Percentiles rank a stretch among this genome's conserved stretches.
phyloP scores from a whole-genome alignment of 2,113 vertebrate species.

The Peromyscus maniculatus region DNA sequence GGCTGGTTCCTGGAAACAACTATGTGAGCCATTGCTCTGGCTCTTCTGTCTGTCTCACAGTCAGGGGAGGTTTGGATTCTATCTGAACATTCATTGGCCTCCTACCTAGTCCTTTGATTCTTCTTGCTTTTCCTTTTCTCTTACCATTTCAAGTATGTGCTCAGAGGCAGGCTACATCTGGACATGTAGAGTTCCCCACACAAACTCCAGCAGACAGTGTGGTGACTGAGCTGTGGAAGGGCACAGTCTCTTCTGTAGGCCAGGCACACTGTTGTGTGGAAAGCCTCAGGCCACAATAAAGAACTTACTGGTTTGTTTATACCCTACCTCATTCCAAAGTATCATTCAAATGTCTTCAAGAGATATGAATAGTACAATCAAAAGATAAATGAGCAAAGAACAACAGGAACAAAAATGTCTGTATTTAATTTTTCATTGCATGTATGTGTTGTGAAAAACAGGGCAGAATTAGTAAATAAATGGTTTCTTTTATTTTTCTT shows the following conservation, averaged over 20 bases:
- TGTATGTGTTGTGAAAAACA: not conserved
- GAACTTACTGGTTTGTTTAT: constrained; percentile 47
- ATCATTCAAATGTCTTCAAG: constrained; percentile 41
- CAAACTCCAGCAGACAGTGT: not conserved
- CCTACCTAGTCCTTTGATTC: not conserved
- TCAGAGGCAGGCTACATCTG: not conserved
- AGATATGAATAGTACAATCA: constrained; percentile 60
- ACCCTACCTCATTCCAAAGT: not conserved
- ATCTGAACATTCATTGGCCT: not conserved
- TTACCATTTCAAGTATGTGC: not conserved
- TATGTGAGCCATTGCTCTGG: not conserved
- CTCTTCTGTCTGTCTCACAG: not conserved
- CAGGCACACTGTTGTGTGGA: not conserved
- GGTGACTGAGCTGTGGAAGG: not conserved
- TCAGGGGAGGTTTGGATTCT: not conserved
- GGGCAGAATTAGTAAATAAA: constrained; percentile 5
- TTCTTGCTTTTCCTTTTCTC: not conserved
- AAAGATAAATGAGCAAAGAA: constrained; percentile 40
- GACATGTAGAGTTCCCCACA: not conserved
- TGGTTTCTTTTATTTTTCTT: not conserved
- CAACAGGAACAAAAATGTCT: not conserved
- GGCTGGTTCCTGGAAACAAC: not conserved
- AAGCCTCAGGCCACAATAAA: not conserved
- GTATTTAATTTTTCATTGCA: not conserved
- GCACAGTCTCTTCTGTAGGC: not conserved